Evolutionary conservation across 2,888 invertebrate genomes (phyloP).

Genomic region (Hypomecis punctinalis): DNA sequence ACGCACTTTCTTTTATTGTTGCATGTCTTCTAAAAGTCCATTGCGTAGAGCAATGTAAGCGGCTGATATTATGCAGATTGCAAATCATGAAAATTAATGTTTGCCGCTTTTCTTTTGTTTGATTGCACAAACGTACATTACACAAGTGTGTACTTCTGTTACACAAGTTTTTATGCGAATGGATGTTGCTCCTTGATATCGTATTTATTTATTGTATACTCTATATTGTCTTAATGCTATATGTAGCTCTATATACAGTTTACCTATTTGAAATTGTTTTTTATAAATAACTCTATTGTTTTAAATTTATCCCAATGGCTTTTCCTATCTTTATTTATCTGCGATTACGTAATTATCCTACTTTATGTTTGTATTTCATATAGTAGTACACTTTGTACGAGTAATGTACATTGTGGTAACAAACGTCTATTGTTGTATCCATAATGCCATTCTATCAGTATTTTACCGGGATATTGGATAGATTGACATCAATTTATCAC

Average conservation of each 20-base stretch:
- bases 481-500: no score
- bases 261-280: no score
- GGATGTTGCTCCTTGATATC: slow-evolving; percentile 10
- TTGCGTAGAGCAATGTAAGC: slow-evolving; percentile 23
- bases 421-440: no score
- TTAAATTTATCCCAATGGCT: neutral
- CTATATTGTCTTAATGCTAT: no score
- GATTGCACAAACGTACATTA: slow-evolving; percentile 30
- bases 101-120: slow-evolving; percentile 29
- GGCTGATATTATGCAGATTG: slow-evolving; percentile 34
- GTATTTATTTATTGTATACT: neutral
- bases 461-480: no score
- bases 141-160: slow-evolving; percentile 14
- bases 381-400: no score
- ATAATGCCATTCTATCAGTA: no score
- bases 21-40: slow-evolving; percentile 12
- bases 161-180: slow-evolving; percentile 30
- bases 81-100: slow-evolving; percentile 35
- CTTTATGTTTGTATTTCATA: no score
- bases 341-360: neutral
- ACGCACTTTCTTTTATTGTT: slow-evolving; percentile 16
- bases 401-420: no score
- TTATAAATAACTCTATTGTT: slow-evolving; percentile 5
- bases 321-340: neutral
- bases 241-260: no score